Conservation (phyloP, 2,797 vertebrate genomes). For the Carcharodon carcharias region DNA sequence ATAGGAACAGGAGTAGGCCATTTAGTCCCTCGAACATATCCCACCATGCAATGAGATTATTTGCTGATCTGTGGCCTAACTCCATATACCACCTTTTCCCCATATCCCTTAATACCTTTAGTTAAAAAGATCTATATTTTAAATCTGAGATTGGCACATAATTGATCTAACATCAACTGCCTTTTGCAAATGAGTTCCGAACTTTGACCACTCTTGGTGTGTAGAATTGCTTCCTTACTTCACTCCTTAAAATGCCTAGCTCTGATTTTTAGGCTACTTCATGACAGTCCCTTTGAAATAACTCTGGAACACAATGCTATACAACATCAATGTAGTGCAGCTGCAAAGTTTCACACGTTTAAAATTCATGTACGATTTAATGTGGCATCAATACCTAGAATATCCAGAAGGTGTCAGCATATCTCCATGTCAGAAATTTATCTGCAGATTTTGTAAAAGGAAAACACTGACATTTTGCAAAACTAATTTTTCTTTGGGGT, state of each 20-base stretch:
- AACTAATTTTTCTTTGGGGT: not conserved
- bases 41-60: not conserved
- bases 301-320: not conserved
- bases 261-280: not conserved
- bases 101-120: not conserved
- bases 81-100: not conserved
- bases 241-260: not conserved
- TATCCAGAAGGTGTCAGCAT: slow-evolving; percentile 2
- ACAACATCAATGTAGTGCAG: not conserved
- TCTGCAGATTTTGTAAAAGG: not conserved
- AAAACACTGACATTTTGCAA: not conserved
- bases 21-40: not conserved
- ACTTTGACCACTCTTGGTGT: not conserved
- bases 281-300: not conserved
- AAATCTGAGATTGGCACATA: not conserved
- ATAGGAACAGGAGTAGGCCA: not conserved
- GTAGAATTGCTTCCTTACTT: not conserved
- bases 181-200: not conserved
- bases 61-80: not conserved
- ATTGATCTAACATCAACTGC: not conserved
- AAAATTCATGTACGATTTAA: not conserved
- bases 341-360: not conserved
- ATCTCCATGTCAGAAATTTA: not conserved
- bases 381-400: not conserved
- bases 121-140: not conserved